Evolutionary conservation across 2,888 invertebrate genomes (phyloP).

Genomic region (Lithophane ornitopus): DNA sequence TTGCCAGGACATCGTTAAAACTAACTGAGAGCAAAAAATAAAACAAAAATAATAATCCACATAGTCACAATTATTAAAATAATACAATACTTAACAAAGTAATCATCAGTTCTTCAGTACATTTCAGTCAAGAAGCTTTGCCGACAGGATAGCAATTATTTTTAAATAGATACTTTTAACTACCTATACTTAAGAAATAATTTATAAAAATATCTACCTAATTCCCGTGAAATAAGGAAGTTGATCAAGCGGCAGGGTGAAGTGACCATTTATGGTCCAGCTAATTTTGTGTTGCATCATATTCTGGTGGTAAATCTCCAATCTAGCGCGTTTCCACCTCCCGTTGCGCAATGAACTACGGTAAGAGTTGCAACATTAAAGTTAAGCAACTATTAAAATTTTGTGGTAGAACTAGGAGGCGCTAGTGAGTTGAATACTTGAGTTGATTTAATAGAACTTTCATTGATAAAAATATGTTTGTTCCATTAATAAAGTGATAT

Average conservation of each 20-base stretch:
- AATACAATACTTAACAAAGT: no score
- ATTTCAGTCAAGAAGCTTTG: not conserved
- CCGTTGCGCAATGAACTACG: constrained; percentile 67
- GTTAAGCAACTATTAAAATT: constrained; percentile 61
- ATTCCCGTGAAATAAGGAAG: constrained; percentile 40
- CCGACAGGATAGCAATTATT: no score
- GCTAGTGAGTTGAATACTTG: constrained; percentile 29
- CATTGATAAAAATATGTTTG: not conserved
- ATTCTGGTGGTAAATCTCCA: constrained; percentile 55
- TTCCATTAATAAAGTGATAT: not conserved
- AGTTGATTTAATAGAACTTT: not conserved
- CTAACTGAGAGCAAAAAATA: no score
- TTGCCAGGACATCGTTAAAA: no score
- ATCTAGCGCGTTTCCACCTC: constrained; percentile 60
- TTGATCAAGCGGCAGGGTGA: constrained; percentile 35
- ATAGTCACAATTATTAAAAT: no score
- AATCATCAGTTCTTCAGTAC: no score
- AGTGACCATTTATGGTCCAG: constrained; percentile 53
- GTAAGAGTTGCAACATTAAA: constrained; percentile 69
- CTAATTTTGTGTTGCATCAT: constrained; percentile 60
- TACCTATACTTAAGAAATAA: not conserved
- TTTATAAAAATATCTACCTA: constrained; percentile 2
- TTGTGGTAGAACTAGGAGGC: constrained; percentile 57
- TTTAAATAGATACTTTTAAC: no score
- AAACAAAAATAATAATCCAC: no score